Base-by-base conservation (phyloP, 2,888 invertebrate species). In the Eilema caniola region DNA sequence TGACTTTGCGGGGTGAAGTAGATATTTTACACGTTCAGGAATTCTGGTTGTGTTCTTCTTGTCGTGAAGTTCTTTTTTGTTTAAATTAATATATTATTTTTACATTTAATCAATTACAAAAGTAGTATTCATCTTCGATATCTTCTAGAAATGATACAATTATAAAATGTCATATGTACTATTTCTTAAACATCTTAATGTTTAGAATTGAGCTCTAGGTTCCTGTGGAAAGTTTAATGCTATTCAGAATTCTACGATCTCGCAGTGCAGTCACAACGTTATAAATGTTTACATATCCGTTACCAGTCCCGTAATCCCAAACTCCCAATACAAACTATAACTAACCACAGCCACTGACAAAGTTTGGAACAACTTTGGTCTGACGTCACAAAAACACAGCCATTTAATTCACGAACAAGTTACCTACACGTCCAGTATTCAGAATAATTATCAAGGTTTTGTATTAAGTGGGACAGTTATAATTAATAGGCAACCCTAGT, bases 401-500 rank as follows among this genome's bases (percentile, higher is more conserved):
- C 76, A 77, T 76, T 78, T 82, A 75, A 76, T 80, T 75, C 72
- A 64, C 71, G 60, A 74, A 74, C 71, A 71, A 79, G 71, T 73
- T 72, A 75, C 70, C 73, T 77, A 72, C 70, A 61, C 67, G 65
- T 72, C 77, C 65, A 75, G 64, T 75, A 69, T 70, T 70, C 57
- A 72, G 37, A 74, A 75, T 66, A 74, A 75, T 66, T 68, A 82
- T 65, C 69, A 67, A 72, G 69, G 66, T 70, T 73, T 66, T 75
- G 80, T 80, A 82, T 80, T 80, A 84, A 84, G 76, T 77, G 79
- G 81, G 85, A 83, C 84, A 81, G 81, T 80, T 79, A 83, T 86
- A 87, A 88, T 88, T 85, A 88, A 88, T 88, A 73, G 84, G 75
- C 78, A 67, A 78, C 77, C 80, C 77, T 76, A 74, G 73, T 70